phyloP scores from a whole-genome alignment of 1,140 invertebrate species.

The Tetragonula clypearis region DNA sequence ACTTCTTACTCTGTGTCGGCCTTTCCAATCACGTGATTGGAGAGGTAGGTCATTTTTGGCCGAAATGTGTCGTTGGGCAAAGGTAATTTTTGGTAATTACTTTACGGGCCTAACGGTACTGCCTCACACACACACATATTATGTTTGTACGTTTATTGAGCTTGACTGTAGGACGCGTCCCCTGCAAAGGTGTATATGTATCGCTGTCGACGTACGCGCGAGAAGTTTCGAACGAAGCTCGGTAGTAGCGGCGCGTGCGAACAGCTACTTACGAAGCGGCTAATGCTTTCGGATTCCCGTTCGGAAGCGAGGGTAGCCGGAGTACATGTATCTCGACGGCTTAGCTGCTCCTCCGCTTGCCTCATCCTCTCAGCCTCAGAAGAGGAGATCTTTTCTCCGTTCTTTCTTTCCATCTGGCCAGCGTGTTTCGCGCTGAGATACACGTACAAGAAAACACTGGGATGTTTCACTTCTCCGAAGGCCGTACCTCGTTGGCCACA shows the following conservation, averaged over 20 bases:
- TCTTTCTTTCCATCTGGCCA: neutral
- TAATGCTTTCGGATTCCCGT: constrained; percentile 45
- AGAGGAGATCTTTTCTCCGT: neutral
- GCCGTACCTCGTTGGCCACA: neutral
- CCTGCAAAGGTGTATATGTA: neutral
- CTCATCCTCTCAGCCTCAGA: neutral
- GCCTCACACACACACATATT: no score
- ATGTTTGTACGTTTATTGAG: no score
- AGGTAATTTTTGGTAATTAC: no score
- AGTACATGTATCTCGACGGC: constrained; percentile 47
- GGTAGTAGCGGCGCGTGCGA: constrained; percentile 29
- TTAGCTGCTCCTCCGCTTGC: constrained; percentile 16
- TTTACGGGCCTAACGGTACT: no score
- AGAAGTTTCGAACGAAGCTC: constrained; percentile 1
- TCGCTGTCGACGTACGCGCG: neutral
- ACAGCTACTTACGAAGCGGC: constrained; percentile 34
- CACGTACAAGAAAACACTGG: constrained; percentile 8
- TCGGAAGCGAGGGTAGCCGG: constrained; percentile 9
- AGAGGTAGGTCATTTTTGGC: no score
- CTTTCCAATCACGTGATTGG: no score
- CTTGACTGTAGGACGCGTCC: no score
- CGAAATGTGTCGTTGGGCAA: no score
- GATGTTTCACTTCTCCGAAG: constrained; percentile 16
- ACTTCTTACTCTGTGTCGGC: no score
- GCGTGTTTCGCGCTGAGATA: constrained; percentile 33